Evolutionary conservation across 2,113 vertebrate species (phyloP), one percentile per base, ranked within the genome.

Genomic region (Anguilla japonica): DNA sequence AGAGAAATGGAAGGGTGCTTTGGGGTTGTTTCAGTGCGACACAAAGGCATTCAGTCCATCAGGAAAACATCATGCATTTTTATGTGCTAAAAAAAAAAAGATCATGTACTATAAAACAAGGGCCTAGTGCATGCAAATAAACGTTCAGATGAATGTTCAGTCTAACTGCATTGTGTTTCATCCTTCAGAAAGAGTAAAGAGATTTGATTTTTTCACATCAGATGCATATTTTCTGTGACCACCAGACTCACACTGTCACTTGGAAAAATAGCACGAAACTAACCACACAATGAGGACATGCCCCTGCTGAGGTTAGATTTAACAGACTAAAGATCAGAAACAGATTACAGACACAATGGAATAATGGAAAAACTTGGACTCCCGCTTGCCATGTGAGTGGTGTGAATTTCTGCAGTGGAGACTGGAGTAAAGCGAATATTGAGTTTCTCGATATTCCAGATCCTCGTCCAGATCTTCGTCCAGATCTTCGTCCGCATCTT

Each of bases 41-140:
- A 63, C 13, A 67, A 86, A 86, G 53, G 85, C 85, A 82, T 67
- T 81, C 40, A 14, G 26, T 41, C 60, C 60, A 39, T 41, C 34
- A 56, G 22, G 8, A 85, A 85, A 43, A 75, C 75, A 60, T 18
- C 85, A 86, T 86, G 41, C 79, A 41, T 81, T n/a, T 67, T 86
- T 81, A 86, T 43, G 85, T 79, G 81, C 22, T 20, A 67, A 26
- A 67, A 67, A 63, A 46, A 81, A 80, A 29, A 81, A 43, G 3
- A 3, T 40, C 34, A 39, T 41, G 46, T 41, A 41, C 11, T 41
- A 80, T 41, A 86, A 79, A 67, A 82, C 57, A 86, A 86, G 56
- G 40, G 57, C 15, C 14, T 6, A 43, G 79, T 15, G 79, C 13
- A 82, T 50, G 18, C 56, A 67, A 67, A 53, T 39, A 79, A 81